Conservation (phyloP, 2,113 vertebrate genomes). For the western clawed frog (Xenopus tropicalis) region DNA sequence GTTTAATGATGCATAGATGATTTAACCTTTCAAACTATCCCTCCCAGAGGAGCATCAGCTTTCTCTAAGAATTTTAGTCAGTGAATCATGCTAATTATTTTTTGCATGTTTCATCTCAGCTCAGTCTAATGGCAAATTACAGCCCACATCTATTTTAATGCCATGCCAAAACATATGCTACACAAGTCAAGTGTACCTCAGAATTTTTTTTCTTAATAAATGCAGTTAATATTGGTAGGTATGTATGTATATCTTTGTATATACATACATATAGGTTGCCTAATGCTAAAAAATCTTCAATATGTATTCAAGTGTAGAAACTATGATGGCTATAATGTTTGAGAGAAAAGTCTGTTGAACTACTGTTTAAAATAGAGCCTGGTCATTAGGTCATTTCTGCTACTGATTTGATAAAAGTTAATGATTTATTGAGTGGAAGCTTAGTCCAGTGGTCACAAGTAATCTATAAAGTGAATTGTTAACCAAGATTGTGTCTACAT, state of each 20-base stretch:
- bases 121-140: neutral
- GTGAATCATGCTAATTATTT: constrained; percentile 52
- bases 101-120: constrained; percentile 49
- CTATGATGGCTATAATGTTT: too few relatives aligned
- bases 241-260: too few relatives aligned
- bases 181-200: neutral
- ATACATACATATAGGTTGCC: too few relatives aligned
- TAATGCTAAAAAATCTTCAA: too few relatives aligned
- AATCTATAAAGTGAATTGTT: neutral
- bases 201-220: too few relatives aligned
- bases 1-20: constrained; percentile 64
- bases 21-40: constrained; percentile 58
- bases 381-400: neutral
- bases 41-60: constrained; percentile 52
- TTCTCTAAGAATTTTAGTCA: constrained; percentile 55
- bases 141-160: neutral
- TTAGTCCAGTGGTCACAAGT: neutral
- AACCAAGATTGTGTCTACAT: neutral
- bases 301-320: too few relatives aligned
- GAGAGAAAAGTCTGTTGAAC: too few relatives aligned
- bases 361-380: too few relatives aligned
- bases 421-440: constrained; percentile 3
- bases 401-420: constrained; percentile 1
- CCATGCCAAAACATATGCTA: neutral
- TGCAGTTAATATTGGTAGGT: too few relatives aligned